These are phyloP conservation scores for Drosophila sturtevanti DNA, from an alignment of 1,140 invertebrate genomes.

Conservation along the genomic window DNA sequence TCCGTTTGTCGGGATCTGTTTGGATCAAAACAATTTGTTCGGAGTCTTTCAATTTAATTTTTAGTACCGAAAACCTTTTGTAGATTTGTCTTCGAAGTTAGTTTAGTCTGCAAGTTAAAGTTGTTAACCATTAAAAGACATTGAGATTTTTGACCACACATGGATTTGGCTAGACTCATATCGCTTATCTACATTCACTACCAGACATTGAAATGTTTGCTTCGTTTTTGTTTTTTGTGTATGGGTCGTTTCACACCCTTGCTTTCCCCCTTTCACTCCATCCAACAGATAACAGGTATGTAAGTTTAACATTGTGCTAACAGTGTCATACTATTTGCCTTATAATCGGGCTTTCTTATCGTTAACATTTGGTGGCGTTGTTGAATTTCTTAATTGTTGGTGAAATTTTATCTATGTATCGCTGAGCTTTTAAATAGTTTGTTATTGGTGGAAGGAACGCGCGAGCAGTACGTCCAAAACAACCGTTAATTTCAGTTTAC, in stretches of 20 bases:
- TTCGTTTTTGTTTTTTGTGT: slow-evolving; percentile 1
- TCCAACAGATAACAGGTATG: slow-evolving; percentile 22
- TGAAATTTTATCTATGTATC: slow-evolving; percentile 43
- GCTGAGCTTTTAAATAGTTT: slow-evolving; percentile 62
- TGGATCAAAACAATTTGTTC: too few relatives aligned
- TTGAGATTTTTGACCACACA: too few relatives aligned
- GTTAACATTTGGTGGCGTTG: slow-evolving; percentile 48
- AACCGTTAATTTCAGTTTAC: slow-evolving; percentile 53
- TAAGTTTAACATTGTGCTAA: slow-evolving; percentile 1
- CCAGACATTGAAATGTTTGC: too few relatives aligned
- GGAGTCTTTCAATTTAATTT: too few relatives aligned
- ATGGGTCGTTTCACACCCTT: slow-evolving; percentile 30
- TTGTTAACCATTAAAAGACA: too few relatives aligned
- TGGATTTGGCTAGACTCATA: too few relatives aligned
- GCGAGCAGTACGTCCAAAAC: slow-evolving; percentile 45
- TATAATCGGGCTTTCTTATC: slow-evolving; percentile 57
- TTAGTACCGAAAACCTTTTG: too few relatives aligned
- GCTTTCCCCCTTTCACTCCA: neutral
- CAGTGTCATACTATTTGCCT: slow-evolving; percentile 43
- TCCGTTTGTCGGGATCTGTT: too few relatives aligned
- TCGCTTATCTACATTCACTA: too few relatives aligned
- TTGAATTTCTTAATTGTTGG: slow-evolving; percentile 51
- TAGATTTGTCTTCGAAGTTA: too few relatives aligned
- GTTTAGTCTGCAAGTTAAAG: too few relatives aligned
- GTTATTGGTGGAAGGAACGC: slow-evolving; percentile 53